Percentiles rank a stretch among this genome's conserved stretches.
These are phyloP conservation scores for Calcarius lapponicus DNA, from an alignment of 2,797 vertebrate species.

Conservation along the genomic window DNA sequence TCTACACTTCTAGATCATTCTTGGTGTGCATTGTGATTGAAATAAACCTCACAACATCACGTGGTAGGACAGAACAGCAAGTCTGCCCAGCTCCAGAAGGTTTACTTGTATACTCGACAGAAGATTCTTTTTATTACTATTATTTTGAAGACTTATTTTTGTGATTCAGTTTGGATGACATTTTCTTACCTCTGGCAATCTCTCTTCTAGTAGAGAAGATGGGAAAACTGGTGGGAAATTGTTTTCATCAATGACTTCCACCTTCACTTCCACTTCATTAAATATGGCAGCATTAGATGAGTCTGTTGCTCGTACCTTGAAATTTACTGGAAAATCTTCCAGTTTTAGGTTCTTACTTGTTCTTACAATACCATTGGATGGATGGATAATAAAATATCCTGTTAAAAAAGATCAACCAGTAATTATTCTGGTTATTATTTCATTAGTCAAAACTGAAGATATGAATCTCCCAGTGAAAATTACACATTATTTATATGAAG, in stretches of 20 bases:
- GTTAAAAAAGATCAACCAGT: not conserved
- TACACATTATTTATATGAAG: not conserved
- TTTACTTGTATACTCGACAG: not conserved
- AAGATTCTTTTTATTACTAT: not conserved
- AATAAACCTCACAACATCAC: not conserved
- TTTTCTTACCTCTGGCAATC: constrained; percentile 63
- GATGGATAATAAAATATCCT: constrained; percentile 60
- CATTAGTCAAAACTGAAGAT: not conserved
- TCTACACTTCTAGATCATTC: not conserved
- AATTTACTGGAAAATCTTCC: constrained; percentile 52
- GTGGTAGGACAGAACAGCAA: not conserved
- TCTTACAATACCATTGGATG: constrained; percentile 48
- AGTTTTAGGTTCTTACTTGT: constrained; percentile 29
- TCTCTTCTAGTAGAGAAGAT: constrained; percentile 25
- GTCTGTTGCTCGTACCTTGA: constrained; percentile 56
- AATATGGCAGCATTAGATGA: not conserved
- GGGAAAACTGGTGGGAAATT: constrained; percentile 58
- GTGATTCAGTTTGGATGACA: not conserved
- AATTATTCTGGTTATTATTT: not conserved
- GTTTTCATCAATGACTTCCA: constrained; percentile 54
- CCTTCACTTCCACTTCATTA: constrained; percentile 34
- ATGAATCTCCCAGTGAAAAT: not conserved
- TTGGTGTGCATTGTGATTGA: not conserved
- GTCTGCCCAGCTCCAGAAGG: not conserved
- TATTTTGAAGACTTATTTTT: not conserved